phyloP scores from a whole-genome alignment of 2,888 invertebrate genomes.

The Drosophila parthenogenetica region DNA sequence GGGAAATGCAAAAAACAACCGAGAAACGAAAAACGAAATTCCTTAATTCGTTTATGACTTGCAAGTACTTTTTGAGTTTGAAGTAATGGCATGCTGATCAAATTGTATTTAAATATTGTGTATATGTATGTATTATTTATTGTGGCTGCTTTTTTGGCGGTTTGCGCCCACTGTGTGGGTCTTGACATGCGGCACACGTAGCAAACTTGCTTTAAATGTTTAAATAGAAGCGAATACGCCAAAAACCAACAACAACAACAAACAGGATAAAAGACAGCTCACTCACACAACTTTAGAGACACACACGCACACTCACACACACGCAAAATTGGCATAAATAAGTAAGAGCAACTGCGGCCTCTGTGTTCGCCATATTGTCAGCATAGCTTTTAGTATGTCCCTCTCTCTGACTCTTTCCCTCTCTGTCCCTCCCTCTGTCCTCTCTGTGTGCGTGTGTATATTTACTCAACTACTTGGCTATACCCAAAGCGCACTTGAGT shows the following conservation, averaged over 20 bases:
- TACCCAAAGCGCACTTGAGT: conserved; percentile 80
- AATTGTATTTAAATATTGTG: conserved; percentile 17
- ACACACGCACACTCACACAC: conserved; percentile 21
- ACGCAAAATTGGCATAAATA: conserved; percentile 76
- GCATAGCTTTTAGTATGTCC: conserved; percentile 44
- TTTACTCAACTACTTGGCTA: conserved; percentile 72
- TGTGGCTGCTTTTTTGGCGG: conserved; percentile 1
- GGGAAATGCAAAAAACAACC: not conserved
- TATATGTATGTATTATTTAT: conserved; percentile 9
- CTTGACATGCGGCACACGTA: conserved; percentile 67
- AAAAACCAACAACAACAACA: conserved; percentile 60
- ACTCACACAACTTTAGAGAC: conserved; percentile 39
- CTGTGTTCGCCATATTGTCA: conserved; percentile 68
- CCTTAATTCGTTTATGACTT: conserved; percentile 3
- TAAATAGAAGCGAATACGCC: conserved; percentile 69
- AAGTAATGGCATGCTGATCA: conserved; percentile 15
- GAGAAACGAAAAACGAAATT: not conserved
- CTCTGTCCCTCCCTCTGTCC: not conserved
- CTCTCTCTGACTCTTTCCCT: not conserved
- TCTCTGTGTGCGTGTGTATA: conserved; percentile 50
- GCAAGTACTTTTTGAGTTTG: not conserved
- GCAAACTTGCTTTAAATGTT: conserved; percentile 71
- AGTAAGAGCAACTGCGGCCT: conserved; percentile 64
- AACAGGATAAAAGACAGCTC: conserved; percentile 34
- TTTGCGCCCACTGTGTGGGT: conserved; percentile 9